Percentiles rank a stretch among this genome's conserved stretches.
phyloP scores from a whole-genome alignment of 2,113 vertebrate species.

The Globicephala melas region DNA sequence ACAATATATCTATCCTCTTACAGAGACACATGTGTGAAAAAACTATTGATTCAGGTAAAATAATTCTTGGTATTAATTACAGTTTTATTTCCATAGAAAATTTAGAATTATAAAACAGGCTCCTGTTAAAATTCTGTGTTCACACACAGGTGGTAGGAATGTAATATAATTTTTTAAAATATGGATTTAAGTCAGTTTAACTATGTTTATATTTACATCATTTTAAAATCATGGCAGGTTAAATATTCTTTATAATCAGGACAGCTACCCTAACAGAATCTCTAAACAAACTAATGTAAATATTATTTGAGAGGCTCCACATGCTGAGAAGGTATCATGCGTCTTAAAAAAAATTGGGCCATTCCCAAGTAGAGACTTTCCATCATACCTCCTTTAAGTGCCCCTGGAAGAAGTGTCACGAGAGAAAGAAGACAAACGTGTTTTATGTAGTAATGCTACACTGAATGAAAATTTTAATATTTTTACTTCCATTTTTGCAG shows the following conservation, averaged over 20 bases:
- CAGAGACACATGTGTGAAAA: neutral
- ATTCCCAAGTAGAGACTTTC: neutral
- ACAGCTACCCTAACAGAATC: neutral
- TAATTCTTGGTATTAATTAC: neutral
- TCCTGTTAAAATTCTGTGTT: conserved; percentile 44
- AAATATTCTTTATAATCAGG: conserved; percentile 55
- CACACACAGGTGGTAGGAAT: neutral
- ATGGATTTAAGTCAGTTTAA: neutral
- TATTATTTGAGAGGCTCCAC: conserved; percentile 17
- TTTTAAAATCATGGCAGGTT: conserved; percentile 35
- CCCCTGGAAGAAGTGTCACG: neutral
- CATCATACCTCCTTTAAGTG: neutral
- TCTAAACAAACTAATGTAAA: conserved; percentile 46
- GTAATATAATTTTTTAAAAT: conserved; percentile 2
- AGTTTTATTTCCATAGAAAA: conserved; percentile 35
- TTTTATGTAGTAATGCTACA: neutral
- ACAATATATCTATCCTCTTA: neutral
- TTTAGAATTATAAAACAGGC: conserved; percentile 11
- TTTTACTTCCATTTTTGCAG: neutral
- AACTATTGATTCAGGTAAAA: neutral
- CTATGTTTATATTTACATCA: conserved; percentile 34
- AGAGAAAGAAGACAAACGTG: neutral
- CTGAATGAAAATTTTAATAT: neutral
- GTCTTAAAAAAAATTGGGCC: neutral
- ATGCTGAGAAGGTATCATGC: neutral